Evolutionary conservation across 2,888 invertebrate genomes (phyloP).

Genomic region (Thumatha senex): DNA sequence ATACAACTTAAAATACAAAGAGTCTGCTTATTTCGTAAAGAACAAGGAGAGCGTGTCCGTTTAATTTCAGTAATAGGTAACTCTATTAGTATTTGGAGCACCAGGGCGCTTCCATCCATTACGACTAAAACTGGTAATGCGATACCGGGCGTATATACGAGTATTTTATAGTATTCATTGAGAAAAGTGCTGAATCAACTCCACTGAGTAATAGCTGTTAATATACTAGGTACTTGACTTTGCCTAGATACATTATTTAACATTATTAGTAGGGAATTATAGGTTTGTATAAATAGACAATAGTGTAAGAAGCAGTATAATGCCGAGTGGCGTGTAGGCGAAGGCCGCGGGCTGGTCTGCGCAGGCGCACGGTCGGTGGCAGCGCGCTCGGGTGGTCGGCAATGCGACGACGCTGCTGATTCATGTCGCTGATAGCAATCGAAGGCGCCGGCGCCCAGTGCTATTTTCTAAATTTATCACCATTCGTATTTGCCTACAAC

Average conservation of each 20-base stretch:
- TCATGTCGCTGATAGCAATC: conserved; percentile 76
- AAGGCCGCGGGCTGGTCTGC: conserved; percentile 25
- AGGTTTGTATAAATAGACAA: conserved; percentile 16
- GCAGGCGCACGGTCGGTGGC: conserved; percentile 41
- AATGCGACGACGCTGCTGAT: conserved; percentile 70
- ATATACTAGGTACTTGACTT: no score
- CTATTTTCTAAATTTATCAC: conserved; percentile 76
- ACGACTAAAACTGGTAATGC: no score
- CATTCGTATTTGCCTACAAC: conserved; percentile 55
- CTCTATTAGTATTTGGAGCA: no score
- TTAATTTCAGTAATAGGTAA: no score
- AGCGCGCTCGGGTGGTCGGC: conserved; percentile 65
- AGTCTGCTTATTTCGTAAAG: no score
- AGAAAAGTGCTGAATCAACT: neutral
- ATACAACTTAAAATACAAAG: no score
- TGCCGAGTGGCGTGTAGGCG: conserved; percentile 25
- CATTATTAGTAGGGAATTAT: conserved; percentile 10
- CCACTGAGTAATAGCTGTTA: neutral
- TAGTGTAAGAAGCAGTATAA: conserved; percentile 21
- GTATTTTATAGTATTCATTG: no score
- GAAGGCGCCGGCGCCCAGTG: conserved; percentile 73
- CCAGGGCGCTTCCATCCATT: no score
- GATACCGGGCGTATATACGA: no score
- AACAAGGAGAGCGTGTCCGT: no score
- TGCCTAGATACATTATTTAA: neutral